phyloP scores from a whole-genome alignment of 2,113 vertebrate genomes.

The Grantiella picta region DNA sequence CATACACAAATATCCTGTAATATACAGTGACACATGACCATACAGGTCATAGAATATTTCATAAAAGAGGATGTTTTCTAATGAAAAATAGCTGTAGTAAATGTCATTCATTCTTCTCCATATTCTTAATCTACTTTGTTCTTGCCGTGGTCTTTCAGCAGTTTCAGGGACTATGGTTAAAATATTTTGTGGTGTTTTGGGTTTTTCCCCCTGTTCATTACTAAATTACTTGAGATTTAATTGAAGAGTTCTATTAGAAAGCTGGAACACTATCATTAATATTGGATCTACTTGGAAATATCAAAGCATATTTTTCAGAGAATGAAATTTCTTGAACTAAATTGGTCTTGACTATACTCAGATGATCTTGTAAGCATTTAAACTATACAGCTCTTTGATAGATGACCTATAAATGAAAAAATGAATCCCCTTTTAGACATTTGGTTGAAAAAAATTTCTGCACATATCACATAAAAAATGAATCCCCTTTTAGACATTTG shows the following conservation, averaged over 20 bases:
- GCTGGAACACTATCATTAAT: neutral
- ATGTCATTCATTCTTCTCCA: neutral
- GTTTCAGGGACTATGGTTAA: neutral
- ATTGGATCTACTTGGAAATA: neutral
- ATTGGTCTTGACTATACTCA: neutral
- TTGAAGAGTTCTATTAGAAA: neutral
- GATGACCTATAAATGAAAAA: neutral
- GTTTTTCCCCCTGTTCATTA: accelerated
- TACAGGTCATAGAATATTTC: neutral
- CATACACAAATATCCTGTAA: too few species aligned
- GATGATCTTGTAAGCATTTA: neutral
- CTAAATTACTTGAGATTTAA: neutral
- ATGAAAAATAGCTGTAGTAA: neutral
- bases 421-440: neutral
- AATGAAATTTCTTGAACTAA: neutral
- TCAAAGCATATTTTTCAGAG: neutral
- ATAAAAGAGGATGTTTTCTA: neutral
- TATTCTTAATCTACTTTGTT: neutral
- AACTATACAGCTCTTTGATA: neutral
- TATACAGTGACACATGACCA: neutral
- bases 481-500: neutral
- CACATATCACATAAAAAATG: neutral
- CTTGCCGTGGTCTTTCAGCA: neutral
- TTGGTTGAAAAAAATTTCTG: neutral
- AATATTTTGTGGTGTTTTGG: neutral